phyloP scores from a whole-genome alignment of 1,140 invertebrate species.

The Dreissena rostriformis region DNA sequence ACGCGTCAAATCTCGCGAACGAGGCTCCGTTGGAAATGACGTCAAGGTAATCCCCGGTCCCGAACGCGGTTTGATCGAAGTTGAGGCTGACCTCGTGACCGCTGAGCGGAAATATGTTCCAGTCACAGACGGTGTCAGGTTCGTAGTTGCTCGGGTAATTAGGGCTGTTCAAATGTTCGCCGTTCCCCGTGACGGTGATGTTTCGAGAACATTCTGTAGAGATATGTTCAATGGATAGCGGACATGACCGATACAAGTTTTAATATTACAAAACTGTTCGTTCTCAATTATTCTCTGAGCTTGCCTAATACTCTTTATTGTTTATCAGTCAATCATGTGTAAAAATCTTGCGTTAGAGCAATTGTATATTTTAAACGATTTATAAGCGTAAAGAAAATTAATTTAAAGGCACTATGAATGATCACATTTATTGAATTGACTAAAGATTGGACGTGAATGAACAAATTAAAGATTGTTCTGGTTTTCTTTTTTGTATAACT shows the following conservation, averaged over 20 bases:
- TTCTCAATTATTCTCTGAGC: no score
- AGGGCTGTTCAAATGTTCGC: constrained; percentile 14
- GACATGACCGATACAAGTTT: background rate
- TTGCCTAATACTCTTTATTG: no score
- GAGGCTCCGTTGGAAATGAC: background rate
- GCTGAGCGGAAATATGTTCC: background rate
- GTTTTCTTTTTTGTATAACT: no score
- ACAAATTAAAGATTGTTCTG: no score
- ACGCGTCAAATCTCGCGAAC: no score
- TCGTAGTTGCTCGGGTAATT: constrained; percentile 18
- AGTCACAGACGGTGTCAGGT: constrained; percentile 21
- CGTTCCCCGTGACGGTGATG: constrained; percentile 9
- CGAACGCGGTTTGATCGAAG: background rate
- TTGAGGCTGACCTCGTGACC: constrained; percentile 2
- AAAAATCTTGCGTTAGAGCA: no score
- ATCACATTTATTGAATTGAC: no score
- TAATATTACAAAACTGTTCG: background rate
- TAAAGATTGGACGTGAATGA: no score
- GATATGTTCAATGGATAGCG: background rate
- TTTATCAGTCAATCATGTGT: no score
- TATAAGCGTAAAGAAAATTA: no score
- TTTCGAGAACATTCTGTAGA: constrained; percentile 16
- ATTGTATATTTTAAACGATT: no score
- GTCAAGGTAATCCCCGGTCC: constrained; percentile 14
- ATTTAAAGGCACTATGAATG: no score